These are phyloP conservation scores for Glareola pratincola DNA, from an alignment of 2,113 vertebrate species.

Conservation along the genomic window DNA sequence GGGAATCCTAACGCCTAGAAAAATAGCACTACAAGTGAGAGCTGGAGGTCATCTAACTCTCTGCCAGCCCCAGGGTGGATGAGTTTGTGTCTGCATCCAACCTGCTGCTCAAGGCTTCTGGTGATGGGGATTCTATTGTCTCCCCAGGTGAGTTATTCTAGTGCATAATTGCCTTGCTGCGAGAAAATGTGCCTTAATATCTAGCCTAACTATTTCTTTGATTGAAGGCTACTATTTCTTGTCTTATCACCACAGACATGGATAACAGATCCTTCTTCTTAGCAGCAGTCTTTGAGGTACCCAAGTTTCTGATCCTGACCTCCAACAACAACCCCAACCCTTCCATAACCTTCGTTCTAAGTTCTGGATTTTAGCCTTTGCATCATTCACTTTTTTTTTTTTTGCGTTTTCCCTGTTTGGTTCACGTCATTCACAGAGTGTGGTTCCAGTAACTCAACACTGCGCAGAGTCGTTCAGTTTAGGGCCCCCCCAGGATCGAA, in stretches of 20 bases:
- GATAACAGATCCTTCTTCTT: not conserved
- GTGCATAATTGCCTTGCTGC: not conserved
- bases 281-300: not conserved
- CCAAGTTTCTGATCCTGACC: not conserved
- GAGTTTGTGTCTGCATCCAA: not conserved
- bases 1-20: not conserved
- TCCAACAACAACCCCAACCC: not conserved
- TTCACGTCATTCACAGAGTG: not conserved
- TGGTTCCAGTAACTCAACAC: not conserved
- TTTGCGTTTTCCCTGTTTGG: not conserved
- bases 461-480: not conserved
- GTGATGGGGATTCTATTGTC: not conserved
- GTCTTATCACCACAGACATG: not conserved
- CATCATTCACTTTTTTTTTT: not conserved
- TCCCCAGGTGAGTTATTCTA: not conserved
- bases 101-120: not conserved
- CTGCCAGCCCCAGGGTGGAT: not conserved
- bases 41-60: not conserved
- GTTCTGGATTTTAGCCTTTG: not conserved
- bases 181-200: not conserved
- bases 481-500: not conserved
- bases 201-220: not conserved
- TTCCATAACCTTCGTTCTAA: not conserved
- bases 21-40: not conserved
- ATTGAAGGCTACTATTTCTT: not conserved